Evolutionary conservation across 2,888 invertebrate genomes (phyloP).

Genomic region (Cephus runcator): DNA sequence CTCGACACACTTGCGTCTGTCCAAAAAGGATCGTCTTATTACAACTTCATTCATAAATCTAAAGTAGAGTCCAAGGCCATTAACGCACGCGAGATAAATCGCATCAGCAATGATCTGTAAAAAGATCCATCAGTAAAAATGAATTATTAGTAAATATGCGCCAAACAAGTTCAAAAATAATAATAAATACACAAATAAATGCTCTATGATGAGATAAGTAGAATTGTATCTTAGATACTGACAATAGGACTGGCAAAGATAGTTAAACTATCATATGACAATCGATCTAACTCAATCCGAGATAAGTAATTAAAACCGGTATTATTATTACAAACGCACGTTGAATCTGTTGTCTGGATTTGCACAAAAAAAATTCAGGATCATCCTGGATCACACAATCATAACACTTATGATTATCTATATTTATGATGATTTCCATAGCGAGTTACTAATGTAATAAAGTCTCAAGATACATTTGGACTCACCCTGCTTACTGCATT

Average conservation of each 20-base stretch:
- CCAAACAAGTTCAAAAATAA: constrained; percentile 7
- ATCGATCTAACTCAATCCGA: background rate
- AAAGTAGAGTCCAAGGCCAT: constrained; percentile 87
- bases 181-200: constrained; percentile 8
- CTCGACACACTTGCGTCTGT: constrained; percentile 86
- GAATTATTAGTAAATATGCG: background rate
- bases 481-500: constrained; percentile 64
- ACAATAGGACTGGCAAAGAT: constrained; percentile 2
- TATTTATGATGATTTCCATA: background rate
- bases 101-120: constrained; percentile 77
- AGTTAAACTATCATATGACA: background rate
- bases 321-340: background rate
- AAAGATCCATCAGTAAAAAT: background rate
- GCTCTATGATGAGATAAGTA: constrained; percentile 13
- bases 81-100: constrained; percentile 79
- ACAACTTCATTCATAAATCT: constrained; percentile 89
- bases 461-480: background rate
- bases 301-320: background rate
- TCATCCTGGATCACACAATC: background rate
- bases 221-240: constrained; percentile 1
- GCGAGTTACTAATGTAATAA: background rate
- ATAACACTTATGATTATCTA: background rate
- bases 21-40: constrained; percentile 86
- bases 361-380: background rate
- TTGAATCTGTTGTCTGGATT: background rate